Base-by-base conservation (phyloP, 2,113 vertebrate genomes). In the Entosphenus tridentatus region DNA sequence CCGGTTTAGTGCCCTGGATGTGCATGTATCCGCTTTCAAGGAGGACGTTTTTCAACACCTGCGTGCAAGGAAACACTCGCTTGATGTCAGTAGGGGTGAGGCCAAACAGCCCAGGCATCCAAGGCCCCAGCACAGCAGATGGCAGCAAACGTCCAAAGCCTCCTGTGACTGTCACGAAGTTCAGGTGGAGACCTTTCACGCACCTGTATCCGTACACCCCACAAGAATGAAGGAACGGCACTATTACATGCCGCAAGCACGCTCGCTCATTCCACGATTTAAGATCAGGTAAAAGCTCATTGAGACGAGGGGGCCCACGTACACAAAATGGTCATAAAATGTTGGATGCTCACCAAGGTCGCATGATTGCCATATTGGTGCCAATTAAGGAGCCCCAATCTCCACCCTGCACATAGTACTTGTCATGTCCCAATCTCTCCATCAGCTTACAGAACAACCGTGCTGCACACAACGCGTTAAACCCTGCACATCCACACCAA, bases 1-100 rank as follows among this genome's bases (percentile, higher is more conserved):
- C 87, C 12, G 87, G 87, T 75, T 89, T 89, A 69, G 87, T 87
- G 72, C 74, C 84, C 75, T 89, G 87, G 74, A 91, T 84, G 76
- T 88, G 86, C 5, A 89, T 1, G 76, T 89, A 88, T 1, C 87
- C 87, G 1, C 75, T 57, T 71, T 91, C 87, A 70, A 67, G 75
- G 68, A 89, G 65, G 1, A 84, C 0, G 0, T 76, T 57, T 57
- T 77, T 83, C 0, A 91, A 10, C 0, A 81, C 82, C 76, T 81
- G 87, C 70, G 85, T 72, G 74, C 75, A 89, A 18, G 87, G 86
- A 72, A 83, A 89, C 8, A 78, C 6, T 2, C 79, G 80, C 11
- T 12, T 76, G 69, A 75, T 78, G 16, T 89, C 87, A 75, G 87
- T 87, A 56, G 70, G 75, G 8, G 74, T 87, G 14, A 89, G 69